These are phyloP conservation scores for Guaruba guarouba DNA, from an alignment of 2,113 vertebrate genomes.

Conservation along the genomic window DNA sequence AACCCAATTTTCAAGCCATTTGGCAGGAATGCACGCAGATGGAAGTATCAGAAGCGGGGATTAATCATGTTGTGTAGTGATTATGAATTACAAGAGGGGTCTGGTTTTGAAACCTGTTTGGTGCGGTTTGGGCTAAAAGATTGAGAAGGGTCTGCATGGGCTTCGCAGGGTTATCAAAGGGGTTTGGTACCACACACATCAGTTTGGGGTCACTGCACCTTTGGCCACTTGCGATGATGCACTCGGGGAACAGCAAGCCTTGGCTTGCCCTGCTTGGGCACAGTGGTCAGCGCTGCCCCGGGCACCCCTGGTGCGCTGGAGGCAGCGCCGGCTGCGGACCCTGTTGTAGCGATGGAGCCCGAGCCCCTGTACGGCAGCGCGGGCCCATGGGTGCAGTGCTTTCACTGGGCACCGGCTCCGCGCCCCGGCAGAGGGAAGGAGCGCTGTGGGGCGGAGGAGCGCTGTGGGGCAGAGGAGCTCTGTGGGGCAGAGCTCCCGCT, in stretches of 20 bases:
- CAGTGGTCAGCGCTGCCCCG: background rate
- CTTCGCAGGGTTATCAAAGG: background rate
- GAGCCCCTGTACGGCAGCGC: fast-evolving
- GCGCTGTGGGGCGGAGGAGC: background rate
- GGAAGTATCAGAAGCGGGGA: constrained; percentile 9
- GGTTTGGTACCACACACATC: background rate
- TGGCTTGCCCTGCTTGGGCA: background rate
- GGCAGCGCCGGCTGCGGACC: background rate
- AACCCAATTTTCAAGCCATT: constrained; percentile 8
- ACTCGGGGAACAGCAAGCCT: background rate
- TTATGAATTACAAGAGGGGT: constrained; percentile 4
- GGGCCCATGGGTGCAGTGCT: background rate
- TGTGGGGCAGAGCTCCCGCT: background rate
- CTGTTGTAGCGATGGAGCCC: fast-evolving
- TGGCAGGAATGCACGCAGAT: constrained; percentile 38
- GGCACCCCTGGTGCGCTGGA: background rate
- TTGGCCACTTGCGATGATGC: background rate
- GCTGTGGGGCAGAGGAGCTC: background rate
- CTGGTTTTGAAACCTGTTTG: background rate
- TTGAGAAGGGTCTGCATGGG: background rate
- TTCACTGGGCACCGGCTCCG: background rate
- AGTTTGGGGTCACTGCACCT: background rate
- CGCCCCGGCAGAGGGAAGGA: no score
- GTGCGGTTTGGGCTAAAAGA: background rate
- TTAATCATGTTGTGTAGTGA: constrained; percentile 25